A percentile compares a stretch with the other conserved stretches of the same genome.
phyloP scores from a whole-genome alignment of 2,797 vertebrate genomes.

The Anguilla pacifica region DNA sequence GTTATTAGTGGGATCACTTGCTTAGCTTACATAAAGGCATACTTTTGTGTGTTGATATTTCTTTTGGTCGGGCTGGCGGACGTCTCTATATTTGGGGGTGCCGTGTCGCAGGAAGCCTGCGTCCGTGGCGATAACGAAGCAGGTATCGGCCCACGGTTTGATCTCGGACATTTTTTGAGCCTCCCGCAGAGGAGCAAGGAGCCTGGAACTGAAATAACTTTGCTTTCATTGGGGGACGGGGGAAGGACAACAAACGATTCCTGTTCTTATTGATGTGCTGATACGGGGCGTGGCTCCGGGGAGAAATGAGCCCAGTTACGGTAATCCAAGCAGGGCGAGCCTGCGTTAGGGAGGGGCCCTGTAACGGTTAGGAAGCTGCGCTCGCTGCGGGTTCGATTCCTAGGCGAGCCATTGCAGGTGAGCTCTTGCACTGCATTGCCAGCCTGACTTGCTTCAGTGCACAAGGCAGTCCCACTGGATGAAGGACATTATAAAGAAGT shows the following conservation, averaged over 20 bases:
- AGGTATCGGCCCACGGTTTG: background rate
- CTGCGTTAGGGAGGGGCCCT: background rate
- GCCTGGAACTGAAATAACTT: background rate
- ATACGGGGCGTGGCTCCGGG: background rate
- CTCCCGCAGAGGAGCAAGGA: background rate
- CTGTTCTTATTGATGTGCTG: background rate
- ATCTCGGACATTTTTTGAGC: background rate
- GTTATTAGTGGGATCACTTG: background rate
- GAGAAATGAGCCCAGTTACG: background rate
- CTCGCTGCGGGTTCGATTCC: constrained; percentile 8
- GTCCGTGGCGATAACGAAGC: background rate
- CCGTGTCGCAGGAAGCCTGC: background rate
- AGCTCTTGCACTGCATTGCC: background rate
- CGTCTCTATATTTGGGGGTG: background rate
- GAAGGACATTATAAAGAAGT: too few species aligned
- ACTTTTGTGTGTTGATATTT: background rate
- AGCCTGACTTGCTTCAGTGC: background rate
- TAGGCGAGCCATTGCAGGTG: background rate
- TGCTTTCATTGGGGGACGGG: background rate
- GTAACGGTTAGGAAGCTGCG: background rate
- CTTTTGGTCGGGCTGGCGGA: background rate
- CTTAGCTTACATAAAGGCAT: background rate
- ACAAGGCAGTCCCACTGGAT: background rate
- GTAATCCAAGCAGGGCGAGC: background rate
- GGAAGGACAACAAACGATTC: background rate